phyloP scores from a whole-genome alignment of 2,888 invertebrate species.

The Aproaerema taeniolella region DNA sequence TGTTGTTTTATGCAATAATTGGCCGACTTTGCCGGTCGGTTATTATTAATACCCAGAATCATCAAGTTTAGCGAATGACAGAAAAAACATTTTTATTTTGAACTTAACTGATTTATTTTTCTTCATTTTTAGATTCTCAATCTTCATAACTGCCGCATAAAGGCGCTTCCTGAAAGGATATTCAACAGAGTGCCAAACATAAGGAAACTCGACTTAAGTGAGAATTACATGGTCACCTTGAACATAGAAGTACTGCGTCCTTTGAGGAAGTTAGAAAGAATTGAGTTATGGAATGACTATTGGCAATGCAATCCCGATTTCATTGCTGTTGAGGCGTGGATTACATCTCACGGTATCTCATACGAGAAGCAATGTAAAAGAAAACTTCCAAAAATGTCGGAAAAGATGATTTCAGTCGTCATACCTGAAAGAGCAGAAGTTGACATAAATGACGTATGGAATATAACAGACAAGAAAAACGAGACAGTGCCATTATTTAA shows the following conservation, averaged over 20 bases:
- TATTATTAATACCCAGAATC: no score
- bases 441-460: slow-evolving; percentile 58
- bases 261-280: slow-evolving; percentile 59
- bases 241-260: slow-evolving; percentile 63
- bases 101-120: background rate
- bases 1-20: no score
- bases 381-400: slow-evolving; percentile 68
- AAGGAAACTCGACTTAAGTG: slow-evolving; percentile 75
- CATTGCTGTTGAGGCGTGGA: slow-evolving; percentile 57
- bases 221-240: slow-evolving; percentile 78
- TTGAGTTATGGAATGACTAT: slow-evolving; percentile 76
- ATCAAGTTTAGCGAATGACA: no score
- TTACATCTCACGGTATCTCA: slow-evolving; percentile 46
- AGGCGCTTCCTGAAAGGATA: slow-evolving; percentile 64
- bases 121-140: slow-evolving; percentile 68
- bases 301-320: slow-evolving; percentile 74
- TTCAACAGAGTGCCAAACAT: slow-evolving; percentile 76
- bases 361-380: slow-evolving; percentile 66
- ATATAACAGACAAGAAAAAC: slow-evolving; percentile 41
- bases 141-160: slow-evolving; percentile 78
- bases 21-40: no score
- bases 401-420: slow-evolving; percentile 73
- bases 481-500: slow-evolving; percentile 25
- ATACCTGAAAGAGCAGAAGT: slow-evolving; percentile 50
- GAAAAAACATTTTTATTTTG: background rate